Evolutionary conservation across 2,888 invertebrate genomes (phyloP).

Genomic region (Cordylochernes scorpioides): DNA sequence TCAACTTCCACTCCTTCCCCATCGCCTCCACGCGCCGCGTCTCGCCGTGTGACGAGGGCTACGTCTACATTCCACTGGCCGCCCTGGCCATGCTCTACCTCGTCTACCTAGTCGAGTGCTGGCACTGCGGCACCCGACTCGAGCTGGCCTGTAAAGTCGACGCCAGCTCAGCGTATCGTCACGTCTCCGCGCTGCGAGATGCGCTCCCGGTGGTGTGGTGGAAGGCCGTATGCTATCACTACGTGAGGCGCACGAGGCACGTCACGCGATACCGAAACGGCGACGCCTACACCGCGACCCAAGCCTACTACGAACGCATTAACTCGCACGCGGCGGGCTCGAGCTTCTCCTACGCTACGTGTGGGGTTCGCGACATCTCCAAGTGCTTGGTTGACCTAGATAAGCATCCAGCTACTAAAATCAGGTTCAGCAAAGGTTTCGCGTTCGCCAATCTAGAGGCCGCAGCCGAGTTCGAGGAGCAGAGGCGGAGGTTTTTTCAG

Average conservation of each 20-base stretch:
- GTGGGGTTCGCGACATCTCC: constrained; percentile 46
- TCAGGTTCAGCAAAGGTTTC: constrained; percentile 48
- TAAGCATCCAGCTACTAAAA: constrained; percentile 42
- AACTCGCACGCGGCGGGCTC: constrained; percentile 50
- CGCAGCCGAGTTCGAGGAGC: constrained; percentile 51
- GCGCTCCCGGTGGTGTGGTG: constrained; percentile 57
- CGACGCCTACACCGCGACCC: constrained; percentile 50
- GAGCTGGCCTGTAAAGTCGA: constrained; percentile 28
- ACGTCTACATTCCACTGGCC: constrained; percentile 52
- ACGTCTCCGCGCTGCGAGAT: constrained; percentile 35
- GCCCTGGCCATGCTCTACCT: constrained; percentile 49
- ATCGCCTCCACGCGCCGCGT: constrained; percentile 34
- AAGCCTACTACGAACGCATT: constrained; percentile 54
- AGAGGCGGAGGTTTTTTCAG: constrained; percentile 44
- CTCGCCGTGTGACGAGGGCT: constrained; percentile 52
- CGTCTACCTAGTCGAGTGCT: constrained; percentile 55
- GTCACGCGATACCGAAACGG: constrained; percentile 46
- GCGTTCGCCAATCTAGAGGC: constrained; percentile 51
- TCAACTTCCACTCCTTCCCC: constrained; percentile 35
- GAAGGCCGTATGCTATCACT: constrained; percentile 61
- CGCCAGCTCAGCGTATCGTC: constrained; percentile 35
- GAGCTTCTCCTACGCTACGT: constrained; percentile 45
- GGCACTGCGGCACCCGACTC: constrained; percentile 45
- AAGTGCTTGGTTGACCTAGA: constrained; percentile 29
- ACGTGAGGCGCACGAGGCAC: constrained; percentile 35